These are phyloP conservation scores for Macrobrachium nipponense DNA, from an alignment of 1,140 invertebrate species.

Conservation along the genomic window DNA sequence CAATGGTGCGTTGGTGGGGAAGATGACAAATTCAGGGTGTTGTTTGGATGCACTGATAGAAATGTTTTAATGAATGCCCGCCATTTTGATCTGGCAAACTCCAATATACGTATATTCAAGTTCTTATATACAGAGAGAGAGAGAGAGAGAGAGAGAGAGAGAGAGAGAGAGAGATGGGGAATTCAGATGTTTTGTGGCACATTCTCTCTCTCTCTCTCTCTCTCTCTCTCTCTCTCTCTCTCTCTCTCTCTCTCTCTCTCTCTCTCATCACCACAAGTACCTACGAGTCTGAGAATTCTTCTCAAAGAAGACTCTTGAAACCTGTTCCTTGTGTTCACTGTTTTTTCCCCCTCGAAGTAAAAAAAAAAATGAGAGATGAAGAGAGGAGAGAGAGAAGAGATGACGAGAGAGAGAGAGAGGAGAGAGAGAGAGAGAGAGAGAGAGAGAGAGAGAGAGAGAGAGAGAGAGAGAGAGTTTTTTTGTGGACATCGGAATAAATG, in stretches of 20 bases:
- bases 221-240: conserved; percentile 8
- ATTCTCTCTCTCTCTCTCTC: neutral
- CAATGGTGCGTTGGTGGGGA: no score
- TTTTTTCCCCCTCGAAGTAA: neutral
- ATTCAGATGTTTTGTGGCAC: neutral
- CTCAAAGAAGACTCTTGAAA: no score
- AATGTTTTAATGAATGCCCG: fast-evolving
- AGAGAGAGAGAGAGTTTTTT: neutral
- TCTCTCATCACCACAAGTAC: neutral
- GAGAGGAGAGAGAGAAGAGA: no score
- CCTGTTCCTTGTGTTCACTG: neutral
- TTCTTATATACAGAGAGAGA: neutral
- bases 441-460: neutral
- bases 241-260: neutral
- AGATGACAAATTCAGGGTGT: no score
- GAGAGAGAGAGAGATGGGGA: neutral
- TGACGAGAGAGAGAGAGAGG: neutral
- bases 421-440: neutral
- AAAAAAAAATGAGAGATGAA: no score
- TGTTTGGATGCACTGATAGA: no score
- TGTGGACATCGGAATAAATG: no score
- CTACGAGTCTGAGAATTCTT: no score
- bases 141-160: neutral
- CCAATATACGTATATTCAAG: no score
- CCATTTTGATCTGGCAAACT: no score